phyloP scores from a whole-genome alignment of 2,113 vertebrate species.

The Poicephalus meyeri region DNA sequence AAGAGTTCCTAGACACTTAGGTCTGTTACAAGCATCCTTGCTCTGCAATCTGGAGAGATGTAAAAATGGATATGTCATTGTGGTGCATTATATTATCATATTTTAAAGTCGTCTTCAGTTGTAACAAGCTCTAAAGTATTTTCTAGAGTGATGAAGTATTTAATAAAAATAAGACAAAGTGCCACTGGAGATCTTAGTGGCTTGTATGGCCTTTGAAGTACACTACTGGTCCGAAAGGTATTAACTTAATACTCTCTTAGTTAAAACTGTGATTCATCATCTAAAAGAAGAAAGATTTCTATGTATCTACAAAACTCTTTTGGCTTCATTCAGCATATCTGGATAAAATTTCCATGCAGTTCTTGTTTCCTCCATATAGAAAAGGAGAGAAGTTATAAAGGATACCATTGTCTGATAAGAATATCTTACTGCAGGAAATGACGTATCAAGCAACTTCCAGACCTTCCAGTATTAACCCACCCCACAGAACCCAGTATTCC shows the following conservation, averaged over 20 bases:
- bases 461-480: background rate
- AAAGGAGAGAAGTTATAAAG: background rate
- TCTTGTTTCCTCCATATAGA: background rate
- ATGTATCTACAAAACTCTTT: background rate
- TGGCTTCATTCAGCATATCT: background rate
- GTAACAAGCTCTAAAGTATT: slow-evolving; percentile 52
- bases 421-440: background rate
- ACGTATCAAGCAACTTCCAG: background rate
- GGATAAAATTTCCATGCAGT: background rate
- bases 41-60: background rate
- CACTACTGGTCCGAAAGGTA: slow-evolving; percentile 45
- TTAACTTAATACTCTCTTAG: slow-evolving; percentile 55
- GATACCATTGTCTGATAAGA: background rate
- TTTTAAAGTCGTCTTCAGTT: slow-evolving; percentile 5
- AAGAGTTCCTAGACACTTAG: background rate
- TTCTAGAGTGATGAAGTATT: slow-evolving; percentile 66
- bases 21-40: background rate
- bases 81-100: background rate
- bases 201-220: slow-evolving; percentile 59
- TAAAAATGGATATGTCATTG: background rate
- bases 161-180: slow-evolving; percentile 71
- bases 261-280: slow-evolving; percentile 59
- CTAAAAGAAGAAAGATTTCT: slow-evolving; percentile 27
- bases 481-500: rapidly evolving
- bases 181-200: slow-evolving; percentile 25